Evolutionary conservation across 2,113 vertebrate species (phyloP).

Genomic region (Bufo bufo): DNA sequence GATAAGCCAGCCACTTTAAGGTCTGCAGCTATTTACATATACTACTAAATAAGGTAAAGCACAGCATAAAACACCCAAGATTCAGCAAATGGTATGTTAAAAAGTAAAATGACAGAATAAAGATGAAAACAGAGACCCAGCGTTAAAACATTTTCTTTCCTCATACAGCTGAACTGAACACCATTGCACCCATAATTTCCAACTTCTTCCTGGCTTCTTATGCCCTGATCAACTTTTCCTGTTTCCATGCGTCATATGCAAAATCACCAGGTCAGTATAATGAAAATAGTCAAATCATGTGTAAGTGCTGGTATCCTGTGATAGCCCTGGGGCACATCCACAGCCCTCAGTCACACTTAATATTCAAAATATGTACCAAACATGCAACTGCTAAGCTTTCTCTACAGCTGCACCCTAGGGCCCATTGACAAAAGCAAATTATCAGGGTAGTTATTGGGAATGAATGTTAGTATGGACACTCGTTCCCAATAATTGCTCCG

Average conservation of each 20-base stretch:
- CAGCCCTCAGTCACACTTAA: background rate
- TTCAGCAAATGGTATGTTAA: background rate
- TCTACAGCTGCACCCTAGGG: no score
- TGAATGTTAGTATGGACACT: no score
- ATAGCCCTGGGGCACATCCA: background rate
- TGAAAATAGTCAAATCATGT: background rate
- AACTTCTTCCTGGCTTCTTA: slow-evolving; percentile 99
- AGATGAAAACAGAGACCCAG: background rate
- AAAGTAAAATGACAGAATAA: background rate
- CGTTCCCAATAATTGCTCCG: no score
- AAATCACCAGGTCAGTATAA: slow-evolving; percentile 91
- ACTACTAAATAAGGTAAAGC: background rate
- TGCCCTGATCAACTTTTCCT: slow-evolving; percentile 97
- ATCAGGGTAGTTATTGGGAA: no score
- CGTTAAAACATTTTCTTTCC: slow-evolving; percentile 21
- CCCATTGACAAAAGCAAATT: no score
- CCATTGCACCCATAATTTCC: slow-evolving; percentile 96
- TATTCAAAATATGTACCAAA: background rate
- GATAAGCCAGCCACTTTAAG: no score
- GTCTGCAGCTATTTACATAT: background rate
- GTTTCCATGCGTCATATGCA: slow-evolving; percentile 96
- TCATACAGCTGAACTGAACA: slow-evolving; percentile 86
- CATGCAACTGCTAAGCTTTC: background rate
- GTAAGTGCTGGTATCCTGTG: background rate
- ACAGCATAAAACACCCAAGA: no score